Conservation (phyloP, 2,797 vertebrate genomes). For the Melanotaenia trifasciata region DNA sequence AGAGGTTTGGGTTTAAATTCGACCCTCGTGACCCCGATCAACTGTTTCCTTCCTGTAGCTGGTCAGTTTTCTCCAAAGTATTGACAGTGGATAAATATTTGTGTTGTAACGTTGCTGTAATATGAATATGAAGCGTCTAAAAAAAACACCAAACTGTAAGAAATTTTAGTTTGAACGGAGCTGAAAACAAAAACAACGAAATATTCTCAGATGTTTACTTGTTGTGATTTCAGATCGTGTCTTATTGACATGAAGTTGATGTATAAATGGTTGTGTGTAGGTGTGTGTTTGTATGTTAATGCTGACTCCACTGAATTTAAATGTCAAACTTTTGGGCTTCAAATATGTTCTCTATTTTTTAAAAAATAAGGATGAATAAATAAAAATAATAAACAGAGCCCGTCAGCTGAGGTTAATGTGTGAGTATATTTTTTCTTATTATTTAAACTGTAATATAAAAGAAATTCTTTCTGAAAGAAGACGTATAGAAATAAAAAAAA, state of each 20-base stretch:
- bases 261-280: slow-evolving; percentile 25
- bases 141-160: slow-evolving; percentile 37
- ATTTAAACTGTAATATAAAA: not conserved
- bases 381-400: slow-evolving; percentile 11
- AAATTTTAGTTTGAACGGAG: slow-evolving; percentile 39
- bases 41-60: slow-evolving; percentile 7
- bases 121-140: slow-evolving; percentile 32
- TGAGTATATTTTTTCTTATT: not conserved
- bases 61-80: slow-evolving; percentile 9
- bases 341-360: not conserved
- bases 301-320: slow-evolving; percentile 2
- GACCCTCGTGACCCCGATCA: not conserved
- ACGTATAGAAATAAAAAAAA: not conserved
- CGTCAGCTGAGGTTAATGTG: slow-evolving; percentile 13
- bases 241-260: slow-evolving; percentile 26
- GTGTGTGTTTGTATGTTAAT: slow-evolving; percentile 20
- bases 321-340: not conserved
- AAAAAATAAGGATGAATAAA: not conserved
- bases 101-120: slow-evolving; percentile 32
- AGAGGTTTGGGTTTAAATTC: not conserved
- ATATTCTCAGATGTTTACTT: slow-evolving; percentile 16
- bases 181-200: slow-evolving; percentile 31
- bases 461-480: not conserved
- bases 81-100: slow-evolving; percentile 1
- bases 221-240: slow-evolving; percentile 23